phyloP scores from a whole-genome alignment of 35 echinoderm and acorn worm genomes.

The Heliocidaris tuberculata region DNA sequence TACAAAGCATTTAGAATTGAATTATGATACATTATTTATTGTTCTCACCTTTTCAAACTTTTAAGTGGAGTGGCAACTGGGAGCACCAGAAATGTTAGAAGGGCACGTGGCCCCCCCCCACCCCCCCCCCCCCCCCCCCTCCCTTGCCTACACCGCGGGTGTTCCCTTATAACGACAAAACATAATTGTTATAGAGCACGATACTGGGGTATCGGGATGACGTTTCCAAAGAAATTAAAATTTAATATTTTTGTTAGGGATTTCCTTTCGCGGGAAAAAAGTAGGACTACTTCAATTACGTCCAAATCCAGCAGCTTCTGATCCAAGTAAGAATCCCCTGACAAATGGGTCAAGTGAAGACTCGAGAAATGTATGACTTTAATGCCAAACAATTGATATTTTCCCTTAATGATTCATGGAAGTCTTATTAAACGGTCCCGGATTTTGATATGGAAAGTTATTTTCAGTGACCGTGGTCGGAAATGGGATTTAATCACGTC shows the following conservation, averaged over 20 bases:
- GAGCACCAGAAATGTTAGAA: no score
- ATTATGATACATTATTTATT: no score
- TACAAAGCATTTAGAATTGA: no score
- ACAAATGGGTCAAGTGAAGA: constrained; percentile 10
- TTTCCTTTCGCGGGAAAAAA: neutral
- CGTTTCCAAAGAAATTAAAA: neutral
- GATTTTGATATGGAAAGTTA: neutral
- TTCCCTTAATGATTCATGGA: neutral
- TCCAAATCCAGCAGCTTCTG: neutral
- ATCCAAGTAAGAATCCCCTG: neutral
- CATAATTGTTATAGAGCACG: no score
- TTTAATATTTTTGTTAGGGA: constrained; percentile 1
- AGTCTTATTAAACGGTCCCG: neutral
- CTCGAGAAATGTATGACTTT: neutral
- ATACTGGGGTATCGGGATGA: neutral
- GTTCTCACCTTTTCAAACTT: no score
- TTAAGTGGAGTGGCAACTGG: no score
- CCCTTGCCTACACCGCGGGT: no score
- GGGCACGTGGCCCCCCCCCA: no score
- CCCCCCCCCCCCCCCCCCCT: no score
- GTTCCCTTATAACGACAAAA: no score
- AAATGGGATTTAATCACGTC: neutral
- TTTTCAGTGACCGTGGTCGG: neutral
- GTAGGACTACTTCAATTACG: neutral
- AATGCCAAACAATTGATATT: neutral